A percentile compares a stretch with the other conserved stretches of the same genome.
phyloP scores from a whole-genome alignment of 2,888 invertebrate genomes.

The Napeogenes inachia region DNA sequence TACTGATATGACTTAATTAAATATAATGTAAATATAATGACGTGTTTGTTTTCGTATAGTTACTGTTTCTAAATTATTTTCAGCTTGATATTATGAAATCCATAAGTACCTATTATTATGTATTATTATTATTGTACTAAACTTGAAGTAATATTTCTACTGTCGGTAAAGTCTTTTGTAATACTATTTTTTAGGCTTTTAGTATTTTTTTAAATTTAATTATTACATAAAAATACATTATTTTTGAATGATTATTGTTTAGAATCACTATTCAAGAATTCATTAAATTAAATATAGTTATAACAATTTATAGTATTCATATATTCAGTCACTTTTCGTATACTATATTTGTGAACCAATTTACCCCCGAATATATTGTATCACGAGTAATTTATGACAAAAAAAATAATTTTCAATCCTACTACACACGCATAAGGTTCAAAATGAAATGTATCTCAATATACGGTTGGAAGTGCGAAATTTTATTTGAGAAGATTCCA shows the following conservation, averaged over 20 bases:
- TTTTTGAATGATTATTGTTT: too few species aligned
- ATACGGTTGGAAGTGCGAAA: constrained; percentile 61
- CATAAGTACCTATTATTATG: too few species aligned
- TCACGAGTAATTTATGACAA: constrained; percentile 44
- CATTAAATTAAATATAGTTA: neutral
- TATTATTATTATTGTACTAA: too few species aligned
- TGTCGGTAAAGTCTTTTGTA: too few species aligned
- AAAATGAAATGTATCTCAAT: constrained; percentile 26
- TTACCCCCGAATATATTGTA: constrained; percentile 64
- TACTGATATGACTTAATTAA: neutral
- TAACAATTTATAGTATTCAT: constrained; percentile 11
- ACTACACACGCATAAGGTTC: constrained; percentile 22
- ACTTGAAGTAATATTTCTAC: too few species aligned
- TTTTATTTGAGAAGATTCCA: constrained; percentile 73
- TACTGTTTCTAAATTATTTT: too few species aligned
- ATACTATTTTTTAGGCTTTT: too few species aligned
- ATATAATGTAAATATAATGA: neutral
- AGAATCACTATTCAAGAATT: too few species aligned
- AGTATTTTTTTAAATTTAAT: too few species aligned
- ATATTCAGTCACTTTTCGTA: constrained; percentile 32
- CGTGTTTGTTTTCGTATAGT: neutral
- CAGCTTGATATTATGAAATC: too few species aligned
- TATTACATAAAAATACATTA: too few species aligned
- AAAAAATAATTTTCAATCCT: constrained; percentile 30
- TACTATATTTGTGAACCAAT: constrained; percentile 64